phyloP scores from a whole-genome alignment of 1,140 invertebrate genomes.

The Drosophila hydei region DNA sequence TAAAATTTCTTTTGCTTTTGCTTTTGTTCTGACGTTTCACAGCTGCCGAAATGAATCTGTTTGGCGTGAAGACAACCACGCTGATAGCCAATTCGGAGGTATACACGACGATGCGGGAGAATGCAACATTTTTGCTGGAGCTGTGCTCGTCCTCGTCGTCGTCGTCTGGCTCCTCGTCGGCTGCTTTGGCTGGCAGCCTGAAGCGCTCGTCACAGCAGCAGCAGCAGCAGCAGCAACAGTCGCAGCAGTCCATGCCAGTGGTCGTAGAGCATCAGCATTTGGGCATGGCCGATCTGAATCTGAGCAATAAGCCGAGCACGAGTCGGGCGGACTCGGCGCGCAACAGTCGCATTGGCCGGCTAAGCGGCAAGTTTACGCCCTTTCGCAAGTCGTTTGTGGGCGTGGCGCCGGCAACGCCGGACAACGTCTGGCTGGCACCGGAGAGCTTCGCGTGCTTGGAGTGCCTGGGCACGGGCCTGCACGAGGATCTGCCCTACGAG shows the following conservation, averaged over 20 bases:
- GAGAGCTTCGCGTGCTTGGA: slow-evolving; percentile 92
- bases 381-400: slow-evolving; percentile 75
- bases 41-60: slow-evolving; percentile 75
- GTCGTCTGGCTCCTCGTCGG: not conserved
- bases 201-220: slow-evolving; percentile 85
- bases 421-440: slow-evolving; percentile 86
- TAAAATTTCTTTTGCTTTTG: too few relatives aligned
- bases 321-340: slow-evolving; percentile 69
- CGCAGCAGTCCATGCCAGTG: slow-evolving; percentile 84
- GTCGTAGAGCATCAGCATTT: slow-evolving; percentile 86
- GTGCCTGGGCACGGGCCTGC: slow-evolving; percentile 87
- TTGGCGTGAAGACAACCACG: slow-evolving; percentile 76
- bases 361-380: slow-evolving; percentile 71
- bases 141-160: slow-evolving; percentile 83
- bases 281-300: slow-evolving; percentile 60
- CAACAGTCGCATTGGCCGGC: slow-evolving; percentile 69
- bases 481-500: slow-evolving; percentile 85
- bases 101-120: slow-evolving; percentile 90
- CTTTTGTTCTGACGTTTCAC: too few relatives aligned
- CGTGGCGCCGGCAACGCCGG: slow-evolving; percentile 75
- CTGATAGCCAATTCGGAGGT: slow-evolving; percentile 82
- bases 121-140: slow-evolving; percentile 97
- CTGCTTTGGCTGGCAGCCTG: not conserved
- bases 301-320: slow-evolving; percentile 73
- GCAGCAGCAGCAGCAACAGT: slow-evolving; percentile 8